Evolutionary conservation across 2,797 vertebrate species (phyloP).

Genomic region (Furcifer pardalis): DNA sequence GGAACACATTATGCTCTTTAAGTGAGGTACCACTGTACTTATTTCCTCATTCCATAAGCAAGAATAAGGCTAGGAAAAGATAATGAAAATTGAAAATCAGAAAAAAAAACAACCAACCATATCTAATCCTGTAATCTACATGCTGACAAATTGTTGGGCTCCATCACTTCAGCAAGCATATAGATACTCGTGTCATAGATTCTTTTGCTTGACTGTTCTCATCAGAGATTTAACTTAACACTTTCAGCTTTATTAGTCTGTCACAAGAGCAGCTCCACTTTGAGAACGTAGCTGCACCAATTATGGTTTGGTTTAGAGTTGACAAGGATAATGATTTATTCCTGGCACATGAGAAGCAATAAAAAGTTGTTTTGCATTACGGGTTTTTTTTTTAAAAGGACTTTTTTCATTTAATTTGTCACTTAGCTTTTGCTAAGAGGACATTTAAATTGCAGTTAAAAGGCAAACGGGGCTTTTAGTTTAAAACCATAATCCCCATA

Average conservation of each 20-base stretch:
- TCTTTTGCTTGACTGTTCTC: slow-evolving; percentile 72
- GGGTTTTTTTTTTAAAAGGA: slow-evolving; percentile 66
- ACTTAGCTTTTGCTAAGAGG: slow-evolving; percentile 79
- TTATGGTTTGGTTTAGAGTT: slow-evolving; percentile 83
- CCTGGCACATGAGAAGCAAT: slow-evolving; percentile 75
- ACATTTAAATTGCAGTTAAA: slow-evolving; percentile 79
- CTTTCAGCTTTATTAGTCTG: slow-evolving; percentile 85
- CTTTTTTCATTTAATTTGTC: slow-evolving; percentile 81
- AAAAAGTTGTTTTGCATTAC: slow-evolving; percentile 79
- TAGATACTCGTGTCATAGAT: slow-evolving; percentile 64
- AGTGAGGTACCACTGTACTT: too few species aligned
- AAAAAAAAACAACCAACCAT: background rate
- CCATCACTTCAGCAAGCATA: slow-evolving; percentile 66
- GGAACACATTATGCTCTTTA: too few species aligned
- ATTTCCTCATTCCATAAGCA: slow-evolving; percentile 47
- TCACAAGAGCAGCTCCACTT: slow-evolving; percentile 76
- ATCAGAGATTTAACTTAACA: slow-evolving; percentile 84
- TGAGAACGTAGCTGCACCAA: slow-evolving; percentile 84
- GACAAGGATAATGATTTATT: slow-evolving; percentile 86
- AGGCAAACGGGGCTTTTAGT: slow-evolving; percentile 78
- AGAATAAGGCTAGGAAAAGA: slow-evolving; percentile 25
- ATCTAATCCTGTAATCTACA: slow-evolving; percentile 61
- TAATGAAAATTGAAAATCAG: slow-evolving; percentile 49
- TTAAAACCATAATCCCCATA: slow-evolving; percentile 78
- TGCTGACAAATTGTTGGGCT: slow-evolving; percentile 72